phyloP scores from a whole-genome alignment of 2,113 vertebrate genomes.

The Glaucidium brasilianum region DNA sequence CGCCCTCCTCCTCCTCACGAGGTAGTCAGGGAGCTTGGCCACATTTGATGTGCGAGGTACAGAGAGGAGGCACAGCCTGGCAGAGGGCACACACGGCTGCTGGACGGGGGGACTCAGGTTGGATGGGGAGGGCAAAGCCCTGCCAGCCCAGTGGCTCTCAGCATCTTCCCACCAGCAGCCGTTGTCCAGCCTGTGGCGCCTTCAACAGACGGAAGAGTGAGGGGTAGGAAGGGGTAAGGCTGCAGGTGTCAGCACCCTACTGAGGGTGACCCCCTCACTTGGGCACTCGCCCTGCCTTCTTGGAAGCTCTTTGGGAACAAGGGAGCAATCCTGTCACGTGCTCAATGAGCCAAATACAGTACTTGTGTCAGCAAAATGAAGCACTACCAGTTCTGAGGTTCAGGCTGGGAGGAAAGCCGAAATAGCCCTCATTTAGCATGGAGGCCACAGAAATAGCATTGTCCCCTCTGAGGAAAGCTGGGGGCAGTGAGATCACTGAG shows the following conservation, averaged over 20 bases:
- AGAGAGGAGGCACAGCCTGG: background rate
- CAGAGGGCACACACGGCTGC: background rate
- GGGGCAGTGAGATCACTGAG: background rate
- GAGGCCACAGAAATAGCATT: background rate
- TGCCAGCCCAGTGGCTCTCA: background rate
- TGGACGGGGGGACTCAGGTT: accelerated
- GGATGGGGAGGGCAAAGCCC: background rate
- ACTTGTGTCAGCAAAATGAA: conserved; percentile 26
- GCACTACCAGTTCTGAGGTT: background rate
- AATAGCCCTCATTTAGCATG: background rate
- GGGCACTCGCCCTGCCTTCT: background rate
- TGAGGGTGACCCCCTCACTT: background rate
- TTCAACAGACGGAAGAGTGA: background rate
- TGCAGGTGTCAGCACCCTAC: background rate
- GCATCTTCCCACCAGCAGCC: background rate
- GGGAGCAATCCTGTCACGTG: background rate
- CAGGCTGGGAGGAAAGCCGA: background rate
- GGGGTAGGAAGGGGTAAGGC: background rate
- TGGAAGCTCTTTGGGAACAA: conserved; percentile 7
- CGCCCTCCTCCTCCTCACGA: background rate
- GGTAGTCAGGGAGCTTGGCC: background rate
- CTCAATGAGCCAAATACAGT: conserved; percentile 42
- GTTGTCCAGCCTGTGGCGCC: background rate
- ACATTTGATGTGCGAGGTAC: background rate
- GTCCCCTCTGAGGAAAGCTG: background rate